Base-by-base conservation (phyloP, 2,888 invertebrate genomes). In the Mycogona germanica region DNA sequence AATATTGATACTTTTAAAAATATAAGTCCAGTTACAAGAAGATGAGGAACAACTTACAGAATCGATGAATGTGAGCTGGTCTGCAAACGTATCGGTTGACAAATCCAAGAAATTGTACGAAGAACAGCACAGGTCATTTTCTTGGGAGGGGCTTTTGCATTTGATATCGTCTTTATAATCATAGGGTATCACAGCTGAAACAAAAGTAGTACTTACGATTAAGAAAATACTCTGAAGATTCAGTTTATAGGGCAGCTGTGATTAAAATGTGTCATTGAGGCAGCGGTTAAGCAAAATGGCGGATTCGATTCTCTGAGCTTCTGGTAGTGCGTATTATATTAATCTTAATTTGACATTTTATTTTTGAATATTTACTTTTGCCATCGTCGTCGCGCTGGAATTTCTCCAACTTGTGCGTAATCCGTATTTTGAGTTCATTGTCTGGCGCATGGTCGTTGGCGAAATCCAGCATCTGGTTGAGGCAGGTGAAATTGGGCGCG, bases 61-160 rank as follows among this genome's bases (percentile, higher is more conserved):
- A 74, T 98, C 97, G 84, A 93, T 92, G 63, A 88, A 80, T 28
- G 97, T 98, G 63, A 98, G 79, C 73, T 98, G 97, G 70, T 96
- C 92, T 61, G 98, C 98, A 74, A 97, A 92, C 70, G 87, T 88
- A 28, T 84, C 80, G 64, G 86, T 86, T 55, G 87, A 84, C 62
- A 89, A 61, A 25, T 65, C 65, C 9, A 63, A 50, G 52, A 66
- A 65, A 44, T 49, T 56, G 14, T 56, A 54, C 17, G 51, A 23
- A 7, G 54, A 30, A 14, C 53, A 38, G 37, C 42, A 44, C 40
- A 44, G 35, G 40, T 44, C 40, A 50, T 55, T 40, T 41, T 44
- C 42, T 38, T 35, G 17, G n/a, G 35, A 21, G 9, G 52, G 53
- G 38, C 47, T 53, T 47, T 56, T 50, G 38, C 48, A 46, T 35